Conservation (phyloP, 2,113 vertebrate species). For the Ariopsis seemanni region DNA sequence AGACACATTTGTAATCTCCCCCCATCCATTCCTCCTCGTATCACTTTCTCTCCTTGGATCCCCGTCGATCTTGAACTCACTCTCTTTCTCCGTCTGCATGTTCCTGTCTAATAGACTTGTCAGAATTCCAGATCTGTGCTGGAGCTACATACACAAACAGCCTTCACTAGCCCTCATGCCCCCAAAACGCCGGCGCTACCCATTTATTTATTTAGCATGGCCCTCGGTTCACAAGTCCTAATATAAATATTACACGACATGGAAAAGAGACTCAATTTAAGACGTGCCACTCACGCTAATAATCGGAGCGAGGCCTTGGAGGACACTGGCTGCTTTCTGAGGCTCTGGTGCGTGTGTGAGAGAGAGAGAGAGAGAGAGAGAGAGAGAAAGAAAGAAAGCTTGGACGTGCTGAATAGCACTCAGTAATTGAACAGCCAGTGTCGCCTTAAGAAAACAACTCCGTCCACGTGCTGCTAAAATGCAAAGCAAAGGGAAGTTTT, state of each 20-base stretch:
- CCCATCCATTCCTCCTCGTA: neutral
- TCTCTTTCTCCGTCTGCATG: constrained; percentile 1
- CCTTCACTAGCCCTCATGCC: neutral
- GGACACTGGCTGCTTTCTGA: constrained; percentile 50
- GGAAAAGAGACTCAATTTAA: constrained; percentile 66
- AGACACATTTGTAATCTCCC: neutral
- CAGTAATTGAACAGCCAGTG: constrained; percentile 16
- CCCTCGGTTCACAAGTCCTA: constrained; percentile 63
- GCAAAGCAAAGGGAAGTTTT: constrained; percentile 52
- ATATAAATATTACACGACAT: constrained; percentile 71
- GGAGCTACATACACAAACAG: constrained; percentile 44
- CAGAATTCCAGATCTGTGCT: constrained; percentile 27
- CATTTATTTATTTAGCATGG: constrained; percentile 71
- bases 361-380: too few species aligned
- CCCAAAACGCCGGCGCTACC: constrained; percentile 24
- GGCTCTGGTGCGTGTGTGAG: neutral
- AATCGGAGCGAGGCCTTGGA: constrained; percentile 58
- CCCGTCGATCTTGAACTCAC: neutral
- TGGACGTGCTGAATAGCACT: constrained; percentile 35
- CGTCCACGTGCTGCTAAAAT: constrained; percentile 26
- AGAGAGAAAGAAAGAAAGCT: neutral
- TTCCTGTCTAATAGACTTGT: constrained; percentile 51
- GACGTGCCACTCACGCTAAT: constrained; percentile 67
- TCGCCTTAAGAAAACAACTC: constrained; percentile 37
- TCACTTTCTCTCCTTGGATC: neutral